phyloP scores from a whole-genome alignment of 2,113 vertebrate genomes.

The Odontophorus gujanensis region DNA sequence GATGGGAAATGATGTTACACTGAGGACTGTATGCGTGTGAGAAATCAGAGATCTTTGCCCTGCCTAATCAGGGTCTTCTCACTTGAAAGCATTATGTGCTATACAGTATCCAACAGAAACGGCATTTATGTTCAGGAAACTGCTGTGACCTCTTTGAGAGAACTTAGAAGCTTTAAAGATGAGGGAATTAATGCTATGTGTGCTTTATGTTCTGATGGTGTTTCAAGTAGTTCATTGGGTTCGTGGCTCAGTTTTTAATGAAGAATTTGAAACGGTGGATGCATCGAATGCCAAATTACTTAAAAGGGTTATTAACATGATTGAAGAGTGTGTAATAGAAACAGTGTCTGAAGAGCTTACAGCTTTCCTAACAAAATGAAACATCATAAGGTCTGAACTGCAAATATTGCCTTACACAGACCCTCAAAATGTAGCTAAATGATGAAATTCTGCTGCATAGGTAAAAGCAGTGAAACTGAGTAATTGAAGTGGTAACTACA shows the following conservation, averaged over 20 bases:
- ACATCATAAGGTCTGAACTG: background rate
- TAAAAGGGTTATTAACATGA: background rate
- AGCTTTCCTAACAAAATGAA: background rate
- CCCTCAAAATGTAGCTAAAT: background rate
- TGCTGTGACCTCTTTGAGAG: background rate
- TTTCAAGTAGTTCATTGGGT: background rate
- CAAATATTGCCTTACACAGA: background rate
- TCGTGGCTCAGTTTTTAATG: background rate
- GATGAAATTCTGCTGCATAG: background rate
- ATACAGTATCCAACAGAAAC: background rate
- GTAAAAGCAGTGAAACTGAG: background rate
- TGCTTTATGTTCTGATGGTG: background rate
- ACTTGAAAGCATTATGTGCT: background rate
- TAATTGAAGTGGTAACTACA: background rate
- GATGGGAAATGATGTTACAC: background rate
- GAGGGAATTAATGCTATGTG: background rate
- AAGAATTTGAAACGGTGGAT: background rate
- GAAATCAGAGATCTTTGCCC: background rate
- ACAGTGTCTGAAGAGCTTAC: background rate
- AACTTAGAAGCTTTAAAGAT: background rate
- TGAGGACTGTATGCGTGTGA: background rate
- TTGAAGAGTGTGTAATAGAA: background rate
- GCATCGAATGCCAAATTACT: background rate
- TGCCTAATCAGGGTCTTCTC: background rate
- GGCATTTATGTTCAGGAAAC: background rate